These are phyloP conservation scores for Picathartes gymnocephalus DNA, from an alignment of 2,113 vertebrate genomes.

Conservation along the genomic window DNA sequence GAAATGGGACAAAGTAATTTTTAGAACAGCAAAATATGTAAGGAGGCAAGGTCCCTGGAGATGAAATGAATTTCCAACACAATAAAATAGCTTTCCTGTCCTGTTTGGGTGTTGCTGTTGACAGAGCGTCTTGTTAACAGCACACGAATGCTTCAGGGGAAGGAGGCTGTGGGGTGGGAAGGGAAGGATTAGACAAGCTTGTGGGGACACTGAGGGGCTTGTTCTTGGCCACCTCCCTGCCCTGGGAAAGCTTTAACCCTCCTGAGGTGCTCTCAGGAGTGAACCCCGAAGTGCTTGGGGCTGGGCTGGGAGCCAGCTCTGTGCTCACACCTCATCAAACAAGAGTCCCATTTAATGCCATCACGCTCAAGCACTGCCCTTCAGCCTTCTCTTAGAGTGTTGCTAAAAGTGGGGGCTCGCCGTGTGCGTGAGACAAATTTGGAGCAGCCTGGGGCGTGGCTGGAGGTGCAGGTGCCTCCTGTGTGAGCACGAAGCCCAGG, in stretches of 20 bases:
- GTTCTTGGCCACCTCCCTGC: background rate
- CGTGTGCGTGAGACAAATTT: background rate
- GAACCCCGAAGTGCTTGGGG: background rate
- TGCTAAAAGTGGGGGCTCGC: background rate
- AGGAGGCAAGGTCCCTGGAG: conserved; percentile 16
- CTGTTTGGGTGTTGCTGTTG: background rate
- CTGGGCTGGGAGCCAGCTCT: background rate
- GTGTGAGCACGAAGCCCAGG: background rate
- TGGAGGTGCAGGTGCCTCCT: background rate
- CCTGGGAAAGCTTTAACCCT: background rate
- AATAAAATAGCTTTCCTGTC: background rate
- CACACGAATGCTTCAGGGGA: background rate
- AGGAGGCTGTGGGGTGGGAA: background rate
- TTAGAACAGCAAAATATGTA: conserved; percentile 39
- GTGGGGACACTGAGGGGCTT: background rate
- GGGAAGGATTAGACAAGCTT: background rate
- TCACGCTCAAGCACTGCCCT: background rate
- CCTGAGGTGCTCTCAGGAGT: background rate
- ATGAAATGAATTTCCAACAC: background rate
- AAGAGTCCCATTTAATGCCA: background rate
- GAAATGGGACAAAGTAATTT: conserved; percentile 33
- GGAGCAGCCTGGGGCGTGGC: no score
- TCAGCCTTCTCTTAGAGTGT: background rate
- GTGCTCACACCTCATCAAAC: background rate
- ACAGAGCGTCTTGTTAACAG: background rate